Evolutionary conservation across 2,797 vertebrate genomes (phyloP).

Genomic region (Oryzias dopingdopingensis): DNA sequence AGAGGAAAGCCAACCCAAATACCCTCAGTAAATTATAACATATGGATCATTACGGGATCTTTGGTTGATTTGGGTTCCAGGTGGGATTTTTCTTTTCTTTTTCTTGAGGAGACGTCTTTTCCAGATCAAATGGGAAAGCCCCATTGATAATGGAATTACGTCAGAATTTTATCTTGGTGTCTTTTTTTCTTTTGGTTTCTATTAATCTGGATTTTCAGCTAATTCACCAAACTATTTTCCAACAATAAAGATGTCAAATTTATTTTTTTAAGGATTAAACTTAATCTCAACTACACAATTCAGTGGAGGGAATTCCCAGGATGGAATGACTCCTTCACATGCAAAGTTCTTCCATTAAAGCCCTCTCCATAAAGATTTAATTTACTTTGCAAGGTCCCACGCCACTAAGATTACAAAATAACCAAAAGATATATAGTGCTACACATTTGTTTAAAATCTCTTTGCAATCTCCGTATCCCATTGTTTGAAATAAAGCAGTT

Average conservation of each 20-base stretch:
- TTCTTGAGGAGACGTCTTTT: conserved; percentile 5
- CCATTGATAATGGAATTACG: conserved; percentile 35
- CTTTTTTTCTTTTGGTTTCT: conserved; percentile 29
- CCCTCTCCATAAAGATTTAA: neutral
- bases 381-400: conserved; percentile 9
- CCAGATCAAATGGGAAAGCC: conserved; percentile 57
- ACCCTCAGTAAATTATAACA: conserved; percentile 66
- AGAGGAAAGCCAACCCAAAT: conserved; percentile 61
- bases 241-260: conserved; percentile 24
- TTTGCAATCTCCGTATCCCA: conserved; percentile 27
- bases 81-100: conserved; percentile 51
- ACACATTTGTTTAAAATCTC: conserved; percentile 20
- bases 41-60: conserved; percentile 60
- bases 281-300: conserved; percentile 34
- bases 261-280: conserved; percentile 44
- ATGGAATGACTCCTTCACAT: conserved; percentile 20
- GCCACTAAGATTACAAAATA: conserved; percentile 24
- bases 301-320: conserved; percentile 2
- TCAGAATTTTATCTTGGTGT: conserved; percentile 19
- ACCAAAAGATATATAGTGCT: conserved; percentile 17
- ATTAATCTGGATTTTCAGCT: conserved; percentile 33
- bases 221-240: conserved; percentile 15
- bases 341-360: conserved; percentile 20
- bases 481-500: neutral
- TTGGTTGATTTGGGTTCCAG: conserved; percentile 59